Percentiles rank a stretch among this genome's conserved stretches.
phyloP scores from a whole-genome alignment of 2,113 vertebrate genomes.

The Cavia aperea region DNA sequence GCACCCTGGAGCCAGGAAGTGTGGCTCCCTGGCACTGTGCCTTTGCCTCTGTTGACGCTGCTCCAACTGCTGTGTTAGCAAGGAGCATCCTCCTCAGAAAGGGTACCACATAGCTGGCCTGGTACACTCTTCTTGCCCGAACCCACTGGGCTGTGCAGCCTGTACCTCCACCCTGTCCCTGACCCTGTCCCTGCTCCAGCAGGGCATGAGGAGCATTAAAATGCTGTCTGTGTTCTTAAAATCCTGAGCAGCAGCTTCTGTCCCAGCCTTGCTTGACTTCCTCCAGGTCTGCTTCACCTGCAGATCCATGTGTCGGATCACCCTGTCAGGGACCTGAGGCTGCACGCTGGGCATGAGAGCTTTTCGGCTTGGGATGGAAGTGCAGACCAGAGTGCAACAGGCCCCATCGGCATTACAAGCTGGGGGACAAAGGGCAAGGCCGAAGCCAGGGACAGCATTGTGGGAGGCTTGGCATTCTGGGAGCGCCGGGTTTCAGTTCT shows the following conservation, averaged over 20 bases:
- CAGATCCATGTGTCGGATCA: too few relatives aligned
- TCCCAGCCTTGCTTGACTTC: neutral
- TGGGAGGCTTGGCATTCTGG: neutral
- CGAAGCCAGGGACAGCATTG: neutral
- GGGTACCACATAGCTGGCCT: neutral
- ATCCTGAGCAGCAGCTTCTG: too few relatives aligned
- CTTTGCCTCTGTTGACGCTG: neutral
- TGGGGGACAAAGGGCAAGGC: neutral
- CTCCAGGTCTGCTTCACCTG: neutral
- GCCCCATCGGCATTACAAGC: neutral
- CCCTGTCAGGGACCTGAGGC: neutral
- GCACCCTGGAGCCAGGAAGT: neutral
- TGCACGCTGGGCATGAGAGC: too few relatives aligned
- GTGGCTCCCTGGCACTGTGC: neutral
- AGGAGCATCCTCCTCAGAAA: neutral
- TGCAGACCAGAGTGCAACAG: neutral
- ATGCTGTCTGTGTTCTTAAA: neutral
- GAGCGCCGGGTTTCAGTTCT: fast-evolving
- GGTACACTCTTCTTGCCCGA: neutral
- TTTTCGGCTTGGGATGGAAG: neutral
- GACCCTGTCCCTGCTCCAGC: neutral
- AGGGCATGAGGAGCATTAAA: fast-evolving
- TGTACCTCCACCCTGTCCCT: neutral
- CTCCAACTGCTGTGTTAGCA: neutral
- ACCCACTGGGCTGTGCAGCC: neutral